Base-by-base conservation (phyloP, 2,888 invertebrate species). In the Eilema depressum region DNA sequence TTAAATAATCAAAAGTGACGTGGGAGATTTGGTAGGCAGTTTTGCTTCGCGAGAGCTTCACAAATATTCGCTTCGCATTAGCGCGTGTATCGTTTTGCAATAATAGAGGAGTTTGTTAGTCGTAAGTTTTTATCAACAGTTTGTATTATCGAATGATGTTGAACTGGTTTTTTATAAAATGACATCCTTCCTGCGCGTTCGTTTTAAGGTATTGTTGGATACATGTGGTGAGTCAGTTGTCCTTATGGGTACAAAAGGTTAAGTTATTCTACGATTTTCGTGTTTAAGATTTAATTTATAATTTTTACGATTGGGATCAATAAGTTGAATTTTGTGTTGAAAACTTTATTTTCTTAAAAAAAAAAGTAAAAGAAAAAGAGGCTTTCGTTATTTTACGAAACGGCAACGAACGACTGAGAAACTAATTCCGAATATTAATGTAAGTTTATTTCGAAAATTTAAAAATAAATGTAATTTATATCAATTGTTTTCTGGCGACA, bases 391-490 rank as follows among this genome's bases (percentile, higher is more conserved):
- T 69, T 75, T 75, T 80, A 84, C 92, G 92, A 91, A 89, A 89
- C 82, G 88, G 91, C 91, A 92, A 95, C 95, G 95, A 95, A 95
- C 95, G 95, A 95, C 95, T 95, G 95, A 95, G 92, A 95, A 92
- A 92, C 86, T 88, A 91, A 95, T 95, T 95, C 95, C 82, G 82
- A 82, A 83, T 82, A 83, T 80, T 74, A 81, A 78, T 79, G 47
- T 72, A 92, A 91, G 92, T 90, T 91, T 82, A 88, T 83, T 81
- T 86, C 90, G 90, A 90, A 89, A 85, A 82, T 81, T 79, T 86
- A 14, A 59, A 66, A 66, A 78, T 76, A 57, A 80, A 73, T 73
- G 75, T 71, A 73, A 74, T 76, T 82, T 85, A 71, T 84, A 82
- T 85, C 72, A 78, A 80, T 81, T 79, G 75, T 78, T 68, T 85